Conservation (phyloP, 2,113 vertebrate species). For the Tringa solitaria region DNA sequence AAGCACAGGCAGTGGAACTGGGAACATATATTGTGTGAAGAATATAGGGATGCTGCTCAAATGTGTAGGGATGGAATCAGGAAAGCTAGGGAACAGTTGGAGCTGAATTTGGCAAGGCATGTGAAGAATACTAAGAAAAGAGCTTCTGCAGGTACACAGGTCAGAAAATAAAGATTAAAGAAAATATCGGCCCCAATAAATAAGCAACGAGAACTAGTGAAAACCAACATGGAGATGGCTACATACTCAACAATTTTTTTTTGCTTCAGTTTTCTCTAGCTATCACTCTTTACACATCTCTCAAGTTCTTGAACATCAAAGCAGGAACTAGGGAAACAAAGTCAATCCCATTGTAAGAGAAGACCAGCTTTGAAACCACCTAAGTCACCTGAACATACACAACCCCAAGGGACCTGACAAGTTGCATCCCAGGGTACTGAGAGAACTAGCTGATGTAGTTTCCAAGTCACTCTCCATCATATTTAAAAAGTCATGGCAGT, state of each 20-base stretch:
- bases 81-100: neutral
- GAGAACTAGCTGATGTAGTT: neutral
- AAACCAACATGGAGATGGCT: neutral
- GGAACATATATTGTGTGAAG: neutral
- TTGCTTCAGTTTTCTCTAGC: neutral
- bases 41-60: neutral
- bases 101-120: neutral
- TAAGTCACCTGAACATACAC: neutral
- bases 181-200: neutral
- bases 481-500: neutral
- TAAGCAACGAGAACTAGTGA: neutral
- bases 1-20: neutral
- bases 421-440: neutral
- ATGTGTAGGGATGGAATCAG: neutral
- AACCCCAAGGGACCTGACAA: too few species aligned
- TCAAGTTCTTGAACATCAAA: neutral
- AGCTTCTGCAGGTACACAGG: neutral
- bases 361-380: neutral
- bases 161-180: neutral
- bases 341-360: neutral
- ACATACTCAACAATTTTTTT: neutral
- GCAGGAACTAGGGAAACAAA: neutral
- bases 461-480: neutral
- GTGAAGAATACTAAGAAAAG: neutral
- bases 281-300: neutral